Percentiles rank a stretch among this genome's conserved stretches.
Evolutionary conservation across 2,888 invertebrate genomes (phyloP).

Genomic region (Lepetodrilus schrolli): DNA sequence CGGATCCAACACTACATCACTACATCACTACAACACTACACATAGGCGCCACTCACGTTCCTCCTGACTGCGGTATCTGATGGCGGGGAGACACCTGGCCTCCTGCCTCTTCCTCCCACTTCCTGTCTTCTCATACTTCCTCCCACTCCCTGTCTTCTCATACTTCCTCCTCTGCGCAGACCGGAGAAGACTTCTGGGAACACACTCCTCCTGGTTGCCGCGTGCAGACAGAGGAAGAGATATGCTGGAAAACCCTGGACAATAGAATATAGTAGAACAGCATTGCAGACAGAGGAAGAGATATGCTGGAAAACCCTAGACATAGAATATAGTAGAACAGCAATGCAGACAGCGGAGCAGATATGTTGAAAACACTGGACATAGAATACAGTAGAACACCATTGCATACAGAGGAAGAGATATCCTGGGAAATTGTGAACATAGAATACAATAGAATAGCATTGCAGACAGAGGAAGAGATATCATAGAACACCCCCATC

Average conservation of each 20-base stretch:
- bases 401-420: too few species aligned
- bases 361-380: too few species aligned
- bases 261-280: too few species aligned
- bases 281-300: too few species aligned
- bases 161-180: background rate
- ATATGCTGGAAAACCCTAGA: too few species aligned
- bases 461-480: too few species aligned
- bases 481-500: too few species aligned
- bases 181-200: background rate
- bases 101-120: background rate
- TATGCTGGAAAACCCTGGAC: background rate
- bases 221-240: constrained; percentile 2
- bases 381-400: too few species aligned
- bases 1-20: background rate
- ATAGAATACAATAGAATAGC: too few species aligned
- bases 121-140: background rate
- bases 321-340: too few species aligned
- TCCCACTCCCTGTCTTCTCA: background rate
- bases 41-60: background rate
- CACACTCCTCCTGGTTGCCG: background rate
- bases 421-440: too few species aligned
- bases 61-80: background rate
- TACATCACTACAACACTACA: background rate
- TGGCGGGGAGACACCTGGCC: background rate
- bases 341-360: too few species aligned